phyloP scores from a whole-genome alignment of 2,888 invertebrate genomes.

The Cyaniris semiargus region DNA sequence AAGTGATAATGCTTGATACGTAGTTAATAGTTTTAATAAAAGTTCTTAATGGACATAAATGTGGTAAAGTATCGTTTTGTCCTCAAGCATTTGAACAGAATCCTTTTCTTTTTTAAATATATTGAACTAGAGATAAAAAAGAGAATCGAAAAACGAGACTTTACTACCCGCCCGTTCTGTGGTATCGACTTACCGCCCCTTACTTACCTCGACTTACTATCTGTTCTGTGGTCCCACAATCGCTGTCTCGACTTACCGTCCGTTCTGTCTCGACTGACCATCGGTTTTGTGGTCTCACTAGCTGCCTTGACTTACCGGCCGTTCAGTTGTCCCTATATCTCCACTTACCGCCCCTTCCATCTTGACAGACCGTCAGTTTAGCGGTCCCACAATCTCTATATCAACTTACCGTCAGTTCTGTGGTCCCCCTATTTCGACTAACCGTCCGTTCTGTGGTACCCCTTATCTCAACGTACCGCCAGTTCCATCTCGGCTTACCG shows the following conservation, averaged over 20 bases:
- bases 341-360: conserved; percentile 69
- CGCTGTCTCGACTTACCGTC: conserved; percentile 80
- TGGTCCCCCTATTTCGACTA: not conserved
- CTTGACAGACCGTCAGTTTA: conserved; percentile 87
- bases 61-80: not conserved
- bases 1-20: not conserved
- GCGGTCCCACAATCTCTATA: conserved; percentile 84
- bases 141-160: not conserved
- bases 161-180: not conserved
- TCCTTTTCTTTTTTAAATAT: not conserved
- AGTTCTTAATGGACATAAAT: not conserved
- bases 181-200: not conserved
- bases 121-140: not conserved
- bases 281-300: conserved; percentile 85
- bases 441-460: not conserved
- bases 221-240: not conserved
- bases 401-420: not conserved
- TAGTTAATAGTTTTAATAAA: not conserved
- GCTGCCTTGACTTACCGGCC: conserved; percentile 82
- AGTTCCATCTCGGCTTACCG: conserved; percentile 76
- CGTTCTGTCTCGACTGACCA: conserved; percentile 66
- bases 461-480: not conserved
- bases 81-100: not conserved
- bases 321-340: conserved; percentile 70
- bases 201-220: not conserved